Evolutionary conservation across 1,140 invertebrate species (phyloP), one percentile per base, ranked within the genome.

Genomic region (Drosophila lacertosa): DNA sequence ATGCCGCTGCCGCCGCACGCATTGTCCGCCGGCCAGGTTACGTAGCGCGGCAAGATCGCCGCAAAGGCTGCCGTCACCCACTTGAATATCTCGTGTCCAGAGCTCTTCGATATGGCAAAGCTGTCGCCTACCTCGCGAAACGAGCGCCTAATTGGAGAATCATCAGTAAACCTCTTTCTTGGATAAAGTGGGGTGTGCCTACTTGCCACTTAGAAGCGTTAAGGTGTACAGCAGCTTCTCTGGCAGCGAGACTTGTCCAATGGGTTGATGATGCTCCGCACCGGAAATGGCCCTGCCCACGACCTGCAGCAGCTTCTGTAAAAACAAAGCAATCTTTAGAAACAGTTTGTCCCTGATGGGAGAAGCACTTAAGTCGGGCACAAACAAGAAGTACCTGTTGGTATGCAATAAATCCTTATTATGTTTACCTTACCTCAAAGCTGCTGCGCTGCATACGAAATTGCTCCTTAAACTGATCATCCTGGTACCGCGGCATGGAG

Each of bases 91-190:
- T 76, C 74, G 35, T 68, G 45, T 0, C 74, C 74, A 0, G 74
- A 76, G 9, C 64, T 74, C n/a, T 68, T 74, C 4, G 70, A 48
- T 59, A 76, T 74, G 32, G 45, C 64, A 50, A 74, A 76, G 1
- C n/a, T 58, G 1, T 69, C 57, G 2, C 74, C 70, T 1, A 73
- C 74, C 24, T 68, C 69, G 6, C 74, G 69, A 37, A 73, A 76
- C 3, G 64, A 69, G n/a, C 40, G 48, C 9, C 66, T 69, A n/a
- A n/a, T n/a, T n/a, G n/a, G n/a, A n/a, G n/a, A n/a, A n/a, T n/a
- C n/a, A n/a, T n/a, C n/a, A n/a, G n/a, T n/a, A n/a, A n/a, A n/a
- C n/a, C n/a, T n/a, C n/a, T n/a, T n/a, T n/a, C n/a, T n/a, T n/a
- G n/a, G n/a, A n/a, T n/a, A n/a, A n/a, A n/a, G n/a, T n/a, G n/a